Evolutionary conservation across 2,113 vertebrate species (phyloP).

Genomic region (Danio rerio): DNA sequence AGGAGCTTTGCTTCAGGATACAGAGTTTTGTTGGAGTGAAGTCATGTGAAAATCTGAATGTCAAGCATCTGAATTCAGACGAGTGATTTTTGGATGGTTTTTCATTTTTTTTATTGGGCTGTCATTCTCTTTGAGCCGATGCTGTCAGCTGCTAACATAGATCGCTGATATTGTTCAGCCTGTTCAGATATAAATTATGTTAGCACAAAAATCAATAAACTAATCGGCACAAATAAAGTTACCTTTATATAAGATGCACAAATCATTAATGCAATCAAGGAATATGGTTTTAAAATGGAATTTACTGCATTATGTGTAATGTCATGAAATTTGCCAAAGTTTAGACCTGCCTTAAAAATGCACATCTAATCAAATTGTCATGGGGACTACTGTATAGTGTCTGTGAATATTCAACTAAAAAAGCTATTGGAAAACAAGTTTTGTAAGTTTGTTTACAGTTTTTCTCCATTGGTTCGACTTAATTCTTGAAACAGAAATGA

Average conservation of each 20-base stretch:
- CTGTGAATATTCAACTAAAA: no score
- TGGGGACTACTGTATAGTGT: no score
- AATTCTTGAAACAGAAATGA: no score
- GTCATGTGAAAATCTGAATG: slow-evolving; percentile 45
- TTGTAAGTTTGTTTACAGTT: no score
- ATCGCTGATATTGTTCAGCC: not conserved
- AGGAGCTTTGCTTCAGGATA: slow-evolving; percentile 23
- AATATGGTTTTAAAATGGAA: no score
- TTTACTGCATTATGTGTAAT: no score
- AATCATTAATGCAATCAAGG: no score
- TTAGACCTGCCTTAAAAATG: no score
- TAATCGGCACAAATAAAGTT: slow-evolving; percentile 21
- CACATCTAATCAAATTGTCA: no score
- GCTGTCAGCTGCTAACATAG: not conserved
- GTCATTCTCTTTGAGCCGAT: not conserved
- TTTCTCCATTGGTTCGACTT: no score
- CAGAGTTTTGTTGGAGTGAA: slow-evolving; percentile 37
- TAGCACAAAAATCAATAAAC: slow-evolving; percentile 19
- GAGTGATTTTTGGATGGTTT: slow-evolving; percentile 4
- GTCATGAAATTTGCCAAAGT: no score
- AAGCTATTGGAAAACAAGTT: no score
- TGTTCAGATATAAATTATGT: not conserved
- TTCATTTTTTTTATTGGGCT: not conserved
- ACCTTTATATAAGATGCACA: not conserved
- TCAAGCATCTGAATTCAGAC: slow-evolving; percentile 28